Conservation (phyloP, 2,888 invertebrate genomes). For the Saturnia japonica region DNA sequence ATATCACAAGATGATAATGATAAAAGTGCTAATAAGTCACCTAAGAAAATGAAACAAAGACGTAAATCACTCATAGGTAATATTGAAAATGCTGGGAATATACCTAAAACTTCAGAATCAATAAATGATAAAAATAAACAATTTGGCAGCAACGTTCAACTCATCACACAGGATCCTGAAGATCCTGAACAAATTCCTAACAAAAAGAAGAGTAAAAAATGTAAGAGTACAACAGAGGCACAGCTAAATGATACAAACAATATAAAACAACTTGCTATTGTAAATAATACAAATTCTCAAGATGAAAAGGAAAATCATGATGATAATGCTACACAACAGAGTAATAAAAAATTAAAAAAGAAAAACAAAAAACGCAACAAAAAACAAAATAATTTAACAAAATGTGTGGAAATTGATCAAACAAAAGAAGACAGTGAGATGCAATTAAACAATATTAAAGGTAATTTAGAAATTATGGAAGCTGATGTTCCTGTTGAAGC, state of each 20-base stretch:
- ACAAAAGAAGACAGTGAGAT: constrained; percentile 22
- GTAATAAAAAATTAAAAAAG: constrained; percentile 18
- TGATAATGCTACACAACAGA: background rate
- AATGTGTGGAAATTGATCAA: constrained; percentile 6
- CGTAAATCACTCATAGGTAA: constrained; percentile 29
- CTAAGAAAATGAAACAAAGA: constrained; percentile 34
- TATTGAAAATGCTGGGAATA: constrained; percentile 18
- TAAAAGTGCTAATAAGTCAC: constrained; percentile 28
- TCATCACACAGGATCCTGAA: constrained; percentile 19
- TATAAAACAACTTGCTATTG: constrained; percentile 16
- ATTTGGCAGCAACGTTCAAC: constrained; percentile 23
- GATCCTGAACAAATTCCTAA: constrained; percentile 27
- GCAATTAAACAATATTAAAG: constrained; percentile 17
- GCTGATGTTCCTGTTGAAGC: constrained; percentile 22
- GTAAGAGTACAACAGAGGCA: constrained; percentile 30
- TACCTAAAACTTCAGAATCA: constrained; percentile 20
- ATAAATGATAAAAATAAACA: constrained; percentile 30
- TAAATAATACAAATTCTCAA: background rate
- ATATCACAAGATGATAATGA: constrained; percentile 16
- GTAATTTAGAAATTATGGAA: constrained; percentile 8
- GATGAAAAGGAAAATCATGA: constrained; percentile 11
- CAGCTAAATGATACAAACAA: constrained; percentile 26
- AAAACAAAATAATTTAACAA: constrained; percentile 17
- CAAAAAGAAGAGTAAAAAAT: constrained; percentile 39
- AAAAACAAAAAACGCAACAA: constrained; percentile 23